Evolutionary conservation across 2,888 invertebrate genomes (phyloP), one percentile per base, ranked within the genome.

Genomic region (Marasmarcha lunaedactyla): DNA sequence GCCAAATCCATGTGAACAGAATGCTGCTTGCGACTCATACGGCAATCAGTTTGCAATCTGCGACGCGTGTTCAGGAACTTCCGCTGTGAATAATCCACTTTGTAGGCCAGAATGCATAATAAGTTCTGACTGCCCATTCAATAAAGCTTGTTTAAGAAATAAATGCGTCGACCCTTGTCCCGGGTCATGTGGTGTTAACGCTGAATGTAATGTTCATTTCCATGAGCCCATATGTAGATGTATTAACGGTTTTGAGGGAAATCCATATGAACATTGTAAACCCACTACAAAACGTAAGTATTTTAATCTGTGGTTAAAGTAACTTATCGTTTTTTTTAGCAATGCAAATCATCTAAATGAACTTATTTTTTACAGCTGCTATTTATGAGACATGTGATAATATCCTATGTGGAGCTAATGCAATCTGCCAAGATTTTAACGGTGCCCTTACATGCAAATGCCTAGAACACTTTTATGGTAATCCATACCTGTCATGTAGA

Each of bases 31-130:
- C 56, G 88, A 89, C 41, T 85, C 88, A 1, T 91, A 88, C 56
- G 90, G 89, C 27, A 87, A 89, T 55, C 89, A 91, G 57, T 88
- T 92, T 33, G 94, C 93, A 1, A 86, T 94, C 54, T 92, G 94
- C 59, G 89, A 92, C 65, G 86, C 88, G n/a, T 94, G 94, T 59
- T 78, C 87, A 51, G 89, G 90, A 34, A 86, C 89, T 1, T 87
- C 88, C 49, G 87, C 88, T 27, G 76, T 86, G 35, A 88, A 88
- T 49, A 90, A 90, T 67, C 90, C 92, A 15, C 85, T 87, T 25
- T 94, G 94, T 52, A 85, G 91, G 58, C 94, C 94, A 25, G 93
- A 94, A 74, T 95, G 95, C 71, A 73, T 94, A 37, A 86, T 90
- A 11, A 91, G 90, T 58, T 88, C 91, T 1, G 94, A 94, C 56